phyloP scores from a whole-genome alignment of 2,113 vertebrate genomes.

The Ovis canadensis region DNA sequence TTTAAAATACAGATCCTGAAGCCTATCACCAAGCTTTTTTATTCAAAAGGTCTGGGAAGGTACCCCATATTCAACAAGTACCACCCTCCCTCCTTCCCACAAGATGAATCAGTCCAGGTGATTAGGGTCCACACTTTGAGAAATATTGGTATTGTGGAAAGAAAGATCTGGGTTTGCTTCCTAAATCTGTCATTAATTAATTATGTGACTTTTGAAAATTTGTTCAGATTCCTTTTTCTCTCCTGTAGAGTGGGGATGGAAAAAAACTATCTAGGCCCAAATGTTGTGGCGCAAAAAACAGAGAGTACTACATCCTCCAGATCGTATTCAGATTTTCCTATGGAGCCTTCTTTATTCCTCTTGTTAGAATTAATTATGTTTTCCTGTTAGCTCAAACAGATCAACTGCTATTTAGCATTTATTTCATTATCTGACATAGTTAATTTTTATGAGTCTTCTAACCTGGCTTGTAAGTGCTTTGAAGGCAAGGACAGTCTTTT shows the following conservation, averaged over 20 bases:
- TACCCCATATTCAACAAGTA: neutral
- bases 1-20: neutral
- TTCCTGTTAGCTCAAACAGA: neutral
- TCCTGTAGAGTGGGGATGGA: neutral
- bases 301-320: neutral
- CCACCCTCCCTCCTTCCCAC: neutral
- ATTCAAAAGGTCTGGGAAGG: neutral
- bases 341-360: neutral
- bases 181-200: neutral
- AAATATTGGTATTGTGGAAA: neutral
- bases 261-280: neutral
- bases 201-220: neutral
- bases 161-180: neutral
- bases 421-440: neutral
- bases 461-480: constrained; percentile 15
- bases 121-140: neutral
- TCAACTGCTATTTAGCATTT: constrained; percentile 8
- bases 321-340: neutral
- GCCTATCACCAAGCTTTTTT: neutral
- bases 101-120: neutral
- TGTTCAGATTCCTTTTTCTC: neutral
- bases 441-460: neutral
- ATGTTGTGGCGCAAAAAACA: neutral
- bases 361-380: neutral
- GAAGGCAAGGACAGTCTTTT: constrained; percentile 5